phyloP scores from a whole-genome alignment of 1,140 invertebrate species.

The Drosophila varians region DNA sequence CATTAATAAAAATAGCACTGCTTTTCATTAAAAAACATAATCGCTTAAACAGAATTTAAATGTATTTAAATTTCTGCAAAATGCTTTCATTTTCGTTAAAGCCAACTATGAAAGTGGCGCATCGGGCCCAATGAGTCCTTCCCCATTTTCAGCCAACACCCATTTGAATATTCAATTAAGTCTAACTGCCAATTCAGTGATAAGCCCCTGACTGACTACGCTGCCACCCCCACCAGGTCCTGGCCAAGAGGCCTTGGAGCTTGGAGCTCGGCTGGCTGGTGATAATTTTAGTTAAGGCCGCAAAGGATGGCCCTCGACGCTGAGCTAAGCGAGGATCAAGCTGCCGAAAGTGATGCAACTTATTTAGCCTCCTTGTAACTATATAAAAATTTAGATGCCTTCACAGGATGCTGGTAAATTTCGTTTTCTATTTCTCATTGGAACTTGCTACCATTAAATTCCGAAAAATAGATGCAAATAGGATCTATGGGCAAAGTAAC shows the following conservation, averaged over 20 bases:
- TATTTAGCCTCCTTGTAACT: neutral
- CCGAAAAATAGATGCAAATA: neutral
- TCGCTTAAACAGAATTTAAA: slow-evolving; percentile 7
- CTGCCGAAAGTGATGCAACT: neutral
- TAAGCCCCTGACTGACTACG: slow-evolving; percentile 36
- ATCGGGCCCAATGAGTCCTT: slow-evolving; percentile 1
- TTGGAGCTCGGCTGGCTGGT: slow-evolving; percentile 28
- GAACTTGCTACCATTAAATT: neutral
- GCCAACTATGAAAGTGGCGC: neutral
- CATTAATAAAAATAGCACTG: slow-evolving; percentile 22
- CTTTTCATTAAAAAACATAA: slow-evolving; percentile 39
- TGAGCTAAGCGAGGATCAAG: neutral
- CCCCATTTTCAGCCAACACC: slow-evolving; percentile 22
- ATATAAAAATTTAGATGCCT: neutral
- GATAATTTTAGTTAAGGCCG: slow-evolving; percentile 31
- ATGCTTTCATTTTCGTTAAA: slow-evolving; percentile 13
- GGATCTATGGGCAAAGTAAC: slow-evolving; percentile 44
- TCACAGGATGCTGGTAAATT: neutral
- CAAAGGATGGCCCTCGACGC: slow-evolving; percentile 4
- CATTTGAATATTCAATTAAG: slow-evolving; percentile 75
- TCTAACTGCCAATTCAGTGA: slow-evolving; percentile 69
- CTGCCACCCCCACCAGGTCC: neutral
- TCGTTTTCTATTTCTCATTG: neutral
- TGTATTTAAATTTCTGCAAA: slow-evolving; percentile 9
- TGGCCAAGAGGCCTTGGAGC: slow-evolving; percentile 24